phyloP scores from a whole-genome alignment of 1,140 invertebrate species.

The Arctopsyche grandis region DNA sequence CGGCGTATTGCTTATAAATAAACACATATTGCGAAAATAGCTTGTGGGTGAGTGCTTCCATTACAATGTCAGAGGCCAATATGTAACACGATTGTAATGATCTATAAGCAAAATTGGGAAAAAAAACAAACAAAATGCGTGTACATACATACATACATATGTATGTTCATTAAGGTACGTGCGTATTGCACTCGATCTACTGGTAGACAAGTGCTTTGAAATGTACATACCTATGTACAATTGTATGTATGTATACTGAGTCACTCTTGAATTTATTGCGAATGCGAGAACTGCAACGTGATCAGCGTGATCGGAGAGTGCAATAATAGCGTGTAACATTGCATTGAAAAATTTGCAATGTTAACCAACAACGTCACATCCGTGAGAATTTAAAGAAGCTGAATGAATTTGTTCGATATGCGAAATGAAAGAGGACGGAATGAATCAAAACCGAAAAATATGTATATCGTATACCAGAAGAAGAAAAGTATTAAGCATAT shows the following conservation, averaged over 20 bases:
- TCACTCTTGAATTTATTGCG: too few relatives aligned
- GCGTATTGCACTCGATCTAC: neutral
- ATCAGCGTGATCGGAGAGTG: too few relatives aligned
- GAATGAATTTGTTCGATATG: neutral
- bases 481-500: too few relatives aligned
- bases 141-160: neutral
- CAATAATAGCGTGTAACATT: neutral
- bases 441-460: too few relatives aligned
- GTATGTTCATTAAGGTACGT: neutral
- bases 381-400: neutral
- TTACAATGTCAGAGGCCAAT: too few relatives aligned
- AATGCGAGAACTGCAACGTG: too few relatives aligned
- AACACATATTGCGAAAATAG: neutral
- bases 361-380: neutral
- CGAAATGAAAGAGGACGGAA: too few relatives aligned
- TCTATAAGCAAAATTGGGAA: too few relatives aligned
- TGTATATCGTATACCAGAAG: too few relatives aligned
- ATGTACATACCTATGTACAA: too few relatives aligned
- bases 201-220: neutral
- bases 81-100: too few relatives aligned
- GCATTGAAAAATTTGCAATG: neutral
- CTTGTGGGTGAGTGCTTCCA: too few relatives aligned
- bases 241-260: neutral
- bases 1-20: neutral
- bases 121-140: neutral